Conservation (phyloP, 2,113 vertebrate species). For the Gobiocypris rarus region DNA sequence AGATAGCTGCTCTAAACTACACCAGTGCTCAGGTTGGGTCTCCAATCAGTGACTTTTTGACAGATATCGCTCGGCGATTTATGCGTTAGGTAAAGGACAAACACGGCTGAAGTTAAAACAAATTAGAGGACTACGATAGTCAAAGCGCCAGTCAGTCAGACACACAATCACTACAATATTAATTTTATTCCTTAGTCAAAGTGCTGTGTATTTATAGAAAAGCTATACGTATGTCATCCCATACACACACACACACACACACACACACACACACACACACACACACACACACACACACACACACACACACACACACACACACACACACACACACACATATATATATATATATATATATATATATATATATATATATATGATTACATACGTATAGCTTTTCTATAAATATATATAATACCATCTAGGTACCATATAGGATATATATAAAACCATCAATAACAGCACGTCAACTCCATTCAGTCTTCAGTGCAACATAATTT, state of each 20-base stretch:
- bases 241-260: too few relatives aligned
- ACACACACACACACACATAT: too few relatives aligned
- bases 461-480: neutral
- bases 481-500: neutral
- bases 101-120: neutral
- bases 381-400: too few relatives aligned
- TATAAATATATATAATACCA: too few relatives aligned
- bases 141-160: neutral
- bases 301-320: too few relatives aligned
- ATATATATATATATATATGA: too few relatives aligned
- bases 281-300: too few relatives aligned
- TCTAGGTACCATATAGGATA: too few relatives aligned
- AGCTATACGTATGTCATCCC: neutral
- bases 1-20: constrained; percentile 29
- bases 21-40: constrained; percentile 31
- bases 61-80: neutral
- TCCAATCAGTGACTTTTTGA: constrained; percentile 29
- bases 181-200: neutral
- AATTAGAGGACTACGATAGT: neutral
- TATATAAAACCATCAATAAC: neutral
- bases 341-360: neutral
- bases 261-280: too few relatives aligned
- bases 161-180: neutral
- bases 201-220: neutral
- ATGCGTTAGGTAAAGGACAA: neutral